phyloP scores from a whole-genome alignment of 2,113 vertebrate species.

The Prolemur simus region DNA sequence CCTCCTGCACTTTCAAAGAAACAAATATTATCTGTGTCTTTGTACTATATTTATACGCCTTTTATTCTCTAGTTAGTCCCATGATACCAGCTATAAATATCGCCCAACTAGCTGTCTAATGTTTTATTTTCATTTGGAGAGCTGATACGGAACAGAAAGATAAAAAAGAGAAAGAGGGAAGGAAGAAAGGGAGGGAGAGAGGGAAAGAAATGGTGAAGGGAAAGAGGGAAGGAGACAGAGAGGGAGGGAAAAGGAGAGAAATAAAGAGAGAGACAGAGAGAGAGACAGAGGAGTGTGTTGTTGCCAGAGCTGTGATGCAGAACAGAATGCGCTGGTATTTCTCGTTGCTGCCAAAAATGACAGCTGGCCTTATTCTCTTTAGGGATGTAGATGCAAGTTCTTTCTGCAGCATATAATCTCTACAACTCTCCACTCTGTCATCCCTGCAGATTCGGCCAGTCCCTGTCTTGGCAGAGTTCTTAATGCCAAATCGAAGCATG shows the following conservation, averaged over 20 bases:
- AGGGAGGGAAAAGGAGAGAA: fast-evolving
- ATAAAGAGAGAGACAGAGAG: fast-evolving
- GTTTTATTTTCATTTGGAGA: background rate
- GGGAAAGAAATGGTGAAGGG: fast-evolving
- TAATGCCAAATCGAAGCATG: background rate
- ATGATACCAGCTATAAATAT: background rate
- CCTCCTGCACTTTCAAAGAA: background rate
- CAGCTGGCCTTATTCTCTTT: background rate
- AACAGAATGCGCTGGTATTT: background rate
- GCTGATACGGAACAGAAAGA: background rate
- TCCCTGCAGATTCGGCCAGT: background rate
- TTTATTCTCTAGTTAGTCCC: background rate
- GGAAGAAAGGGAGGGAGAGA: fast-evolving
- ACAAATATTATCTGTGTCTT: background rate
- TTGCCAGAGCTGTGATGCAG: too few species aligned
- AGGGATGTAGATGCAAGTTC: background rate
- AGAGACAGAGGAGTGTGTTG: fast-evolving
- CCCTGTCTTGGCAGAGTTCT: background rate
- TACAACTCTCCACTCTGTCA: background rate
- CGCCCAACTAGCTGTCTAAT: background rate
- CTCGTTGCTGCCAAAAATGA: background rate
- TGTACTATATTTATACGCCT: background rate
- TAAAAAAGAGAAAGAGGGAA: background rate
- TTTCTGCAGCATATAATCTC: background rate
- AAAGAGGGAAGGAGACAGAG: too few species aligned